Evolutionary conservation across 1,140 invertebrate genomes (phyloP), one percentile per base, ranked within the genome.

Genomic region (Drosophila tsacasi): DNA sequence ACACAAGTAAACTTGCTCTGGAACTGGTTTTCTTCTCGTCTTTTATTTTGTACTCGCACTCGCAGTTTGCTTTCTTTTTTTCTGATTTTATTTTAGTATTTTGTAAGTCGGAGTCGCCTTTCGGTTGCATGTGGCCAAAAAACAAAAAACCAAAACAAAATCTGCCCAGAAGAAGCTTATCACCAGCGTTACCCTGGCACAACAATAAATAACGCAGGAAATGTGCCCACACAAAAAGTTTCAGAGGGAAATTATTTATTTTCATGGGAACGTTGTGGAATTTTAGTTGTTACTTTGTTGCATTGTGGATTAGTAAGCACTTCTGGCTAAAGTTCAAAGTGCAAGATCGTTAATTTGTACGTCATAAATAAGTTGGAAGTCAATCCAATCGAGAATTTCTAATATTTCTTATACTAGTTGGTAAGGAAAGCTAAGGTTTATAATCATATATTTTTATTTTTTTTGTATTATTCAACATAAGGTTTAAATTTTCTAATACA

Each of bases 41-140:
- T 61, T 60, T 68, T 60, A 72, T 60, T 73, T 73, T 59, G 69
- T 73, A 60, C 67, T 72, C 55, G 54, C 44, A 75, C 83, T 85
- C 73, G 75, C 55, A 77, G 85, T 62, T 89, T 90, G 81, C 85
- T 90, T 90, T 89, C 79, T 90, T 89, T 89, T 89, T 85, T 81
- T 83, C 66, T 46, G 9, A 59, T 66, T 40, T 64, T 50, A 27
- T 47, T 47, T 63, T 40, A 23, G 39, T 57, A 57, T 37, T 49
- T 64, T 71, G 64, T 68, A 73, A 73, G 54, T 47, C 67, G 40
- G 46, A 72, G 52, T 71, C 32, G 52, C 30, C 37, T 50, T 46
- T 81, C 19, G 42, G 62, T 68, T 82, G 76, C 63, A 66, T 72
- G 52, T 84, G 83, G 77, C 84, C 84, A 81, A 89, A 86, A 86